These are phyloP conservation scores for Palloptera scutellata DNA, from an alignment of 2,888 invertebrate species.

Conservation along the genomic window DNA sequence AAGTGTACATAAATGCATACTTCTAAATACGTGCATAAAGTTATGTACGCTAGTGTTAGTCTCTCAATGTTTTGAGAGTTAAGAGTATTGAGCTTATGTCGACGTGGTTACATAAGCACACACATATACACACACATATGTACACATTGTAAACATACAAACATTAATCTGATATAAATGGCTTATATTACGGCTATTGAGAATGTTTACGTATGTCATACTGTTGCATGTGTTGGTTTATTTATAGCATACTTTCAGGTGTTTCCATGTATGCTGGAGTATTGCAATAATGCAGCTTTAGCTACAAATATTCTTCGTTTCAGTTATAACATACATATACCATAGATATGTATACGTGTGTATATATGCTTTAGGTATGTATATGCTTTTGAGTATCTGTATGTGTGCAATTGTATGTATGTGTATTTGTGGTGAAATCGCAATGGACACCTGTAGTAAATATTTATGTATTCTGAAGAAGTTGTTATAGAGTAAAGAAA, in stretches of 20 bases:
- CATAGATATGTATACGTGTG: too few relatives aligned
- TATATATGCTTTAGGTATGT: neutral
- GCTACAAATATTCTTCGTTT: too few relatives aligned
- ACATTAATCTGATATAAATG: conserved; percentile 37
- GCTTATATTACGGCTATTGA: conserved; percentile 33
- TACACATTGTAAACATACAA: conserved; percentile 7
- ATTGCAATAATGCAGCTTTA: too few relatives aligned
- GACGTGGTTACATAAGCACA: neutral
- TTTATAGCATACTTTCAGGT: conserved; percentile 24
- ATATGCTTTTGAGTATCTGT: neutral
- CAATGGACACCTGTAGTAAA: conserved; percentile 31
- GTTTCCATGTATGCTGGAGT: neutral
- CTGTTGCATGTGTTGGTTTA: too few relatives aligned
- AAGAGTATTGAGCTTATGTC: conserved; percentile 17
- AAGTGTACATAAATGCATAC: too few relatives aligned
- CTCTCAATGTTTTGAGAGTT: neutral
- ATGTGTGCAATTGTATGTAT: neutral
- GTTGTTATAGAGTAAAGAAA: conserved; percentile 4
- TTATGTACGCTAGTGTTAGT: neutral
- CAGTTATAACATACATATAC: too few relatives aligned
- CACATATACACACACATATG: neutral
- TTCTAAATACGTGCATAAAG: neutral
- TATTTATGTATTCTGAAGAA: conserved; percentile 12
- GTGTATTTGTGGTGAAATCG: conserved; percentile 7
- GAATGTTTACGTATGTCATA: conserved; percentile 6